Evolutionary conservation across 2,797 vertebrate species (phyloP), one percentile per base, ranked within the genome.

Genomic region (Ptychadena robeensis): DNA sequence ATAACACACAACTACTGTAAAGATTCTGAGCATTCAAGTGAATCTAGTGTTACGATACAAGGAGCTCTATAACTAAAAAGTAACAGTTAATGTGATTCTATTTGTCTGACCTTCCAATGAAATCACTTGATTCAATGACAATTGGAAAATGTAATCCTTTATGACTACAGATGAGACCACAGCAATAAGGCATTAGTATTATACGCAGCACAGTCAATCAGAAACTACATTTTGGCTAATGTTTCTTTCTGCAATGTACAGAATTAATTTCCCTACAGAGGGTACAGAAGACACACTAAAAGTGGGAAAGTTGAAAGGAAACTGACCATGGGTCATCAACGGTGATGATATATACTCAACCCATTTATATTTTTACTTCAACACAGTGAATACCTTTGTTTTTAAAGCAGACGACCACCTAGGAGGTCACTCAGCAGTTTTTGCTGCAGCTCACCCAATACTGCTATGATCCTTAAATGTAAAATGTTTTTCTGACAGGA

Each of bases 41-140:
- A 18, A 48, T 48, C 40, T 18, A 48, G 3, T 22, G 64, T 34
- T 67, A 34, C n/a, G n/a, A 35, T 35, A 67, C 10, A 53, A 67
- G 22, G 18, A 67, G 18, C 9, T 67, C 9, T 34, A 34, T 67
- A 35, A 35, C 14, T 34, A 9, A 34, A 35, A 25, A 1, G 2
- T 22, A 35, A 22, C 32, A 35, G 31, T 9, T 32, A 34, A 22
- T 66, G 64, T 22, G 2, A 31, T 32, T 22, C 30, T 53, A 18
- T 22, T 32, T 66, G 64, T 66, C 31, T 66, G 64, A 66, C 64
- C 64, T 66, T 66, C 64, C 64, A 8, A 14, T 66, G 22, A 66
- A 32, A 66, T 32, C 64, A 34, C 32, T 66, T 66, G 6, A 30
- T 34, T 66, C 64, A 66, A 66, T 66, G 64, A 66, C 64, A 22